Conservation (phyloP, 2,888 invertebrate species). For the Xylophagus ater region DNA sequence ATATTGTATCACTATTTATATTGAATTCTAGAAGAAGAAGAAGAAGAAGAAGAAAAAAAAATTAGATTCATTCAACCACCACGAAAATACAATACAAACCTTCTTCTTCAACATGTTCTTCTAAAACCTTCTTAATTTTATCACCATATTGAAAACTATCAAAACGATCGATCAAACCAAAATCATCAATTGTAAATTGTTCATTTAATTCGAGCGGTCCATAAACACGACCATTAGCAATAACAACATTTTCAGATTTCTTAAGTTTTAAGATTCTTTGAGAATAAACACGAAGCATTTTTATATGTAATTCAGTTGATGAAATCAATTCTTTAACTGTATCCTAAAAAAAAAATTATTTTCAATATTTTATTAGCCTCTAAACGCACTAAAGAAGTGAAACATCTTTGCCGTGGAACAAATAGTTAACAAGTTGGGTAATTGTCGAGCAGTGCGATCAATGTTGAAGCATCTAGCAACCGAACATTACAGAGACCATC, state of each 20-base stretch:
- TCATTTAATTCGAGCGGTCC: slow-evolving; percentile 71
- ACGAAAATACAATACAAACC: slow-evolving; percentile 4
- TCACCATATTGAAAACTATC: slow-evolving; percentile 59
- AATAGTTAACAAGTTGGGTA: too few relatives aligned
- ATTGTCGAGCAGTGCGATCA: too few relatives aligned
- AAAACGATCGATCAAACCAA: slow-evolving; percentile 70
- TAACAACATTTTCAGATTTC: slow-evolving; percentile 56
- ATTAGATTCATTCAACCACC: background rate
- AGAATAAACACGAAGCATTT: slow-evolving; percentile 55
- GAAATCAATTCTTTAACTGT: slow-evolving; percentile 45
- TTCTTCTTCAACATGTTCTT: slow-evolving; percentile 21
- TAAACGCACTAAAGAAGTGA: background rate
- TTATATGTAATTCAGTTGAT: slow-evolving; percentile 52
- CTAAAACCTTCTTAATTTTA: slow-evolving; percentile 47
- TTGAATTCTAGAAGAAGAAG: slow-evolving; percentile 30
- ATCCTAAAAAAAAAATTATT: slow-evolving; percentile 2
- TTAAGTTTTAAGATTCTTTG: slow-evolving; percentile 59
- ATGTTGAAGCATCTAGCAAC: too few relatives aligned
- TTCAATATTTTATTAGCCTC: background rate
- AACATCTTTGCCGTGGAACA: too few relatives aligned
- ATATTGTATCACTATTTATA: slow-evolving; percentile 58
- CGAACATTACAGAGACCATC: too few relatives aligned
- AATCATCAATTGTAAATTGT: slow-evolving; percentile 76
- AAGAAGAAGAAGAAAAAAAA: slow-evolving; percentile 18
- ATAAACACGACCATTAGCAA: slow-evolving; percentile 80